phyloP scores from a whole-genome alignment of 2,797 vertebrate genomes.

The Hydrocynus forskahlii region DNA sequence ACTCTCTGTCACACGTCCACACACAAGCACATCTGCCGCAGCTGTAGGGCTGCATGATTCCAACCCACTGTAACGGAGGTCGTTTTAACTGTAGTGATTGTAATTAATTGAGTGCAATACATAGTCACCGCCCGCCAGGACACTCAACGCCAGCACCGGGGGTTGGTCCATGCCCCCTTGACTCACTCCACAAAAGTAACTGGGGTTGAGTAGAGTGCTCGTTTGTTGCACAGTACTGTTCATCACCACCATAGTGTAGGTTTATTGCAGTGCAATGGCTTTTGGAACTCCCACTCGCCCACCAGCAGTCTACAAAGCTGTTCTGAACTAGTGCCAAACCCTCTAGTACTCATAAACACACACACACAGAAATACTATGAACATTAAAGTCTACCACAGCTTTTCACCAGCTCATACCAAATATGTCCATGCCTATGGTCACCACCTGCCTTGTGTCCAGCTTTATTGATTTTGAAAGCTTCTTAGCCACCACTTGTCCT shows the following conservation, averaged over 20 bases:
- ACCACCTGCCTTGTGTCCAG: conserved; percentile 21
- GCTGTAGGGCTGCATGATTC: background rate
- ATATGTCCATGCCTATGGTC: conserved; percentile 26
- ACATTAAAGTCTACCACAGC: conserved; percentile 20
- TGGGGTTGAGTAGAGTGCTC: background rate
- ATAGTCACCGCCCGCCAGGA: background rate
- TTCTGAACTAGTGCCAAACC: conserved; percentile 23
- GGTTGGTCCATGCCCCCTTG: background rate
- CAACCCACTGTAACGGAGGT: background rate
- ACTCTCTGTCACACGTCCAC: background rate
- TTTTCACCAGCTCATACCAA: conserved; percentile 47
- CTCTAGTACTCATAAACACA: conserved; percentile 18
- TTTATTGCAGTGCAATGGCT: background rate
- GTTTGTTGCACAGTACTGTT: background rate
- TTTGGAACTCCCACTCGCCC: conserved; percentile 16
- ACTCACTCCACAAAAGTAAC: background rate
- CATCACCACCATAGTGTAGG: background rate
- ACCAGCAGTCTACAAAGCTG: conserved; percentile 20
- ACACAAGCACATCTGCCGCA: background rate
- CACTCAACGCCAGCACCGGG: background rate
- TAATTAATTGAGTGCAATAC: conserved; percentile 2
- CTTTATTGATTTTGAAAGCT: no score
- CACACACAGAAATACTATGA: conserved; percentile 15
- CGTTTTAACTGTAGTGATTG: background rate
- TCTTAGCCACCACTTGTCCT: no score